Evolutionary conservation across 2,888 invertebrate species (phyloP).

Genomic region (Nomada fucata): DNA sequence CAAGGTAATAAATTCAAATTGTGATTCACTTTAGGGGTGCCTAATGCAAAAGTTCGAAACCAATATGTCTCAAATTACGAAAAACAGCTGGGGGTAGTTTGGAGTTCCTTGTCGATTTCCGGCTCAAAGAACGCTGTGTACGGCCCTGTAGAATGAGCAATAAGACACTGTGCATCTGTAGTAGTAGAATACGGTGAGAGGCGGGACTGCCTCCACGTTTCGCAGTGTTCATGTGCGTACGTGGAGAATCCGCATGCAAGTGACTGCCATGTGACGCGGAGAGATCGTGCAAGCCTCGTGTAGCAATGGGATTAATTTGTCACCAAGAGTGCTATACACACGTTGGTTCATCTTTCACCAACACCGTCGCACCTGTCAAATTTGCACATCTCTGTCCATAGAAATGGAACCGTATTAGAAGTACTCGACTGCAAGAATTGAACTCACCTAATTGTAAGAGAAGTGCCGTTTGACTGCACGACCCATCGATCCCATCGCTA

Average conservation of each 20-base stretch:
- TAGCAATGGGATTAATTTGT: constrained; percentile 36
- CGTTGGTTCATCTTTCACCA: neutral
- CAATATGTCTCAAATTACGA: too few species aligned
- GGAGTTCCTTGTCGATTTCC: constrained; percentile 14
- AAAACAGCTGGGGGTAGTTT: neutral
- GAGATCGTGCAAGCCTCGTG: constrained; percentile 33
- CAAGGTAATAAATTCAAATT: too few species aligned
- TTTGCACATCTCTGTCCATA: too few species aligned
- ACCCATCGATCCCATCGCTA: constrained; percentile 28
- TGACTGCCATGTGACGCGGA: constrained; percentile 48
- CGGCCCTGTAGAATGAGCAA: constrained; percentile 41
- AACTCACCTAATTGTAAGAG: too few species aligned
- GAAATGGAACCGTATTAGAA: too few species aligned
- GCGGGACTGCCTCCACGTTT: constrained; percentile 9
- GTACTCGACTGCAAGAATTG: too few species aligned
- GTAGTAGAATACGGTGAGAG: constrained; percentile 42
- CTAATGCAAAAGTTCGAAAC: too few species aligned
- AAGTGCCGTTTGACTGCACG: too few species aligned
- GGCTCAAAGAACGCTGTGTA: neutral
- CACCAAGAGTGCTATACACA: neutral
- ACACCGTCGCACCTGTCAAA: neutral
- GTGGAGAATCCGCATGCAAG: constrained; percentile 31
- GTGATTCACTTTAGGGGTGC: too few species aligned
- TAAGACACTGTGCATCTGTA: constrained; percentile 18
- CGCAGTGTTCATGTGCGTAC: constrained; percentile 8